phyloP scores from a whole-genome alignment of 2,888 invertebrate genomes.

The Parnassius mnemosyne region DNA sequence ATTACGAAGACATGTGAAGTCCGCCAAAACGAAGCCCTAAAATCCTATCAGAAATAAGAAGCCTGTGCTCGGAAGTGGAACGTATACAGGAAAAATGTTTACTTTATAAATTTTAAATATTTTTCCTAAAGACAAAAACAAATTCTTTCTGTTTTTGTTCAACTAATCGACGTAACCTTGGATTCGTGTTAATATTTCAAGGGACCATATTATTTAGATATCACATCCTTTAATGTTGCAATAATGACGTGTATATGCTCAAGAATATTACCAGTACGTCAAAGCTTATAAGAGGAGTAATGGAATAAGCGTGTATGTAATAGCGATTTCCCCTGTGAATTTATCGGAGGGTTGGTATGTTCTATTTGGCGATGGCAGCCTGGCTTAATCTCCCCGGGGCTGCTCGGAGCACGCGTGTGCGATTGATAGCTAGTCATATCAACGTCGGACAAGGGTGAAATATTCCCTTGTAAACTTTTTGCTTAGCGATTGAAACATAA shows the following conservation, averaged over 20 bases:
- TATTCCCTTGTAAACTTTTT: conserved; percentile 19
- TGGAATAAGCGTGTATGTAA: conserved; percentile 55
- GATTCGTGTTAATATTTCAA: background rate
- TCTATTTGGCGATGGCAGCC: conserved; percentile 13
- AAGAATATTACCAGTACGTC: conserved; percentile 24
- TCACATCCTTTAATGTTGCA: background rate
- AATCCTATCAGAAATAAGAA: no score
- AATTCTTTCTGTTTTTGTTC: background rate
- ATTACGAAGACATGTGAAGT: no score
- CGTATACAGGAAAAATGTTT: no score
- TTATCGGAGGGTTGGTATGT: conserved; percentile 21
- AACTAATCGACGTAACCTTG: background rate
- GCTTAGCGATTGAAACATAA: conserved; percentile 18
- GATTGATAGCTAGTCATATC: conserved; percentile 18
- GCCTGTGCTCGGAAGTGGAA: no score
- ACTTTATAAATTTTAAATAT: background rate
- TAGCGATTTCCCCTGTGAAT: conserved; percentile 48
- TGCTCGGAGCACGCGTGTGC: conserved; percentile 18
- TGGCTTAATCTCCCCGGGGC: conserved; percentile 26
- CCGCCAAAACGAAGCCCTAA: no score
- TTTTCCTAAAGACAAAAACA: background rate
- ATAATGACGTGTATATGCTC: conserved; percentile 4
- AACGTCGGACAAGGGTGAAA: conserved; percentile 17
- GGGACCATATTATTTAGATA: conserved; percentile 15
- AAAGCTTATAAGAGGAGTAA: conserved; percentile 52